These are phyloP conservation scores for Barypeithes pellucidus DNA, from an alignment of 2,888 invertebrate species.

Conservation along the genomic window DNA sequence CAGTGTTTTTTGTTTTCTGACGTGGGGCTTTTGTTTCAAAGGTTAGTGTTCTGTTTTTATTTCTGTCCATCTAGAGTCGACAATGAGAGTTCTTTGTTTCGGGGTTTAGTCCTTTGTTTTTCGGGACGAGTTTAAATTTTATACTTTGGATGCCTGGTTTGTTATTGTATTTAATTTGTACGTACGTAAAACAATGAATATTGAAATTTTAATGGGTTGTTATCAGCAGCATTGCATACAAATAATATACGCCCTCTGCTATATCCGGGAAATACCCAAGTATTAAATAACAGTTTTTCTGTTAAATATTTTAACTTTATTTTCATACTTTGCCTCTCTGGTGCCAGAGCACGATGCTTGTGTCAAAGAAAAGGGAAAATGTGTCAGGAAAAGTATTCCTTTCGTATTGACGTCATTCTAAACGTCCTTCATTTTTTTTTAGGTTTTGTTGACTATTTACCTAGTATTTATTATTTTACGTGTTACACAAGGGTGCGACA, in stretches of 20 bases:
- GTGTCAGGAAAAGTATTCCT: too few relatives aligned
- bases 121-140: slow-evolving; percentile 4
- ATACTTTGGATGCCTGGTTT: neutral
- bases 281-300: slow-evolving; percentile 7
- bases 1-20: slow-evolving; percentile 15
- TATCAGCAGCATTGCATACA: slow-evolving; percentile 11
- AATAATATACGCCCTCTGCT: slow-evolving; percentile 22
- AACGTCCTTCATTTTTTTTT: too few relatives aligned
- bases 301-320: too few relatives aligned
- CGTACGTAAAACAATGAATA: neutral
- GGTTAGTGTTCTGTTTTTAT: slow-evolving; percentile 35
- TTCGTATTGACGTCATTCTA: too few relatives aligned
- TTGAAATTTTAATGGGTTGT: slow-evolving; percentile 2
- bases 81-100: slow-evolving; percentile 30
- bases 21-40: slow-evolving; percentile 28
- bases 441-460: too few relatives aligned
- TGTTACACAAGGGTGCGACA: too few relatives aligned
- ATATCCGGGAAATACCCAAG: slow-evolving; percentile 36
- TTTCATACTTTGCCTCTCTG: too few relatives aligned
- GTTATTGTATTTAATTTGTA: neutral
- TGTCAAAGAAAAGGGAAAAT: too few relatives aligned
- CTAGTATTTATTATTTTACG: too few relatives aligned
- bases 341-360: too few relatives aligned
- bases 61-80: slow-evolving; percentile 12
- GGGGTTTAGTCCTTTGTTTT: slow-evolving; percentile 13